phyloP scores from a whole-genome alignment of 2,888 invertebrate species.

The Orgyia antiqua region DNA sequence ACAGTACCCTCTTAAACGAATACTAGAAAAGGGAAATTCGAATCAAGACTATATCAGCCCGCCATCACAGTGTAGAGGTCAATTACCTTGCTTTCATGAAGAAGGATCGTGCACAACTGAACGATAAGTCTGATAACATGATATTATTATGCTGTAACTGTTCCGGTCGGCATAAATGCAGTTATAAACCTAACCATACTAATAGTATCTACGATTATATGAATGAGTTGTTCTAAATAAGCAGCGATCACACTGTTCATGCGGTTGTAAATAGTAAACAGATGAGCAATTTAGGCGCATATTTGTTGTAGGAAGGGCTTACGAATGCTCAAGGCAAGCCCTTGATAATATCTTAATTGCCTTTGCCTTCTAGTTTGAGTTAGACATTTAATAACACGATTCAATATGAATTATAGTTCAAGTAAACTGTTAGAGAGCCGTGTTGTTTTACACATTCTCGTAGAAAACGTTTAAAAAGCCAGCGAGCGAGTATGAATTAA shows the following conservation, averaged over 20 bases:
- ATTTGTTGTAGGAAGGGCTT: slow-evolving; percentile 32
- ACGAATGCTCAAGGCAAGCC: slow-evolving; percentile 46
- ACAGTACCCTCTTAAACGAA: too few species aligned
- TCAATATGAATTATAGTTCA: slow-evolving; percentile 18
- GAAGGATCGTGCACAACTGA: too few species aligned
- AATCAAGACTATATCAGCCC: too few species aligned
- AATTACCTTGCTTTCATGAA: too few species aligned
- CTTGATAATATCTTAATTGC: slow-evolving; percentile 33
- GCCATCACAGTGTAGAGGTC: too few species aligned
- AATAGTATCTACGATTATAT: slow-evolving; percentile 23
- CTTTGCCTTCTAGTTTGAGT: slow-evolving; percentile 27
- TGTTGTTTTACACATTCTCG: too few species aligned
- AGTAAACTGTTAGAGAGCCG: slow-evolving; percentile 16
- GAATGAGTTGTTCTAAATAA: slow-evolving; percentile 31
- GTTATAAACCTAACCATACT: not conserved
- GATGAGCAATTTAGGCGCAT: slow-evolving; percentile 29
- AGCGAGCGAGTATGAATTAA: too few species aligned
- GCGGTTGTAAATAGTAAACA: slow-evolving; percentile 31
- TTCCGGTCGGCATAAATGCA: too few species aligned
- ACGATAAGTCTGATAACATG: too few species aligned
- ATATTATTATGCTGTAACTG: too few species aligned
- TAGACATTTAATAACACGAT: slow-evolving; percentile 20
- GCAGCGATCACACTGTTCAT: slow-evolving; percentile 24
- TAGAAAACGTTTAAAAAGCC: too few species aligned
- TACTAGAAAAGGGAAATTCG: too few species aligned